Evolutionary conservation across 2,888 invertebrate species (phyloP).

Genomic region (Sesamia inferens): DNA sequence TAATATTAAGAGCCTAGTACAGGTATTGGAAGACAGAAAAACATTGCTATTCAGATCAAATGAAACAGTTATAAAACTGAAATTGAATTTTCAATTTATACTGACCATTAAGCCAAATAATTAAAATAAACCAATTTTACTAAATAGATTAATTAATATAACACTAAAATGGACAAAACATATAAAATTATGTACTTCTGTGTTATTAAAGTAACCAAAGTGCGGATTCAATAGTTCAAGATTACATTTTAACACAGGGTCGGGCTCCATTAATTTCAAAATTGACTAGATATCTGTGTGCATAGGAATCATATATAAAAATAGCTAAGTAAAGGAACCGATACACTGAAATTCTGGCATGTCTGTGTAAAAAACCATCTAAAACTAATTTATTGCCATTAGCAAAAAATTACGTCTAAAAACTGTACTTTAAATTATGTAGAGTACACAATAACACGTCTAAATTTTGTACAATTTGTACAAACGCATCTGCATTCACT

Average conservation of each 20-base stretch:
- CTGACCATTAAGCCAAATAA: constrained; percentile 83
- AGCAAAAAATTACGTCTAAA: constrained; percentile 83
- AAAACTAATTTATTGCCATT: constrained; percentile 84
- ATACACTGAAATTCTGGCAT: constrained; percentile 87
- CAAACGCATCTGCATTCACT: constrained; percentile 81
- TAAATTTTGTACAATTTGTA: constrained; percentile 87
- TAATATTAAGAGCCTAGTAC: constrained; percentile 73
- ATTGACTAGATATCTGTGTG: constrained; percentile 90
- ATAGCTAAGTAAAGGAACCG: constrained; percentile 89
- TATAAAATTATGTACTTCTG: constrained; percentile 84
- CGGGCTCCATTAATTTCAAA: constrained; percentile 88
- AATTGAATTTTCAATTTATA: constrained; percentile 78
- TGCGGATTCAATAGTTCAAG: constrained; percentile 78
- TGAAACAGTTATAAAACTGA: constrained; percentile 76
- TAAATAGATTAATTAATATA: constrained; percentile 79
- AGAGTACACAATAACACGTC: constrained; percentile 85
- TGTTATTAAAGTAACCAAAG: constrained; percentile 80
- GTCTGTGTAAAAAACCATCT: constrained; percentile 81
- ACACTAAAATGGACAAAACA: constrained; percentile 86
- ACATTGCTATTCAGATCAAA: constrained; percentile 88
- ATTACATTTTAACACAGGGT: constrained; percentile 80
- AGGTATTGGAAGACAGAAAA: constrained; percentile 88
- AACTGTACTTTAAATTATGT: constrained; percentile 87
- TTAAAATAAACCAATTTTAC: constrained; percentile 82
- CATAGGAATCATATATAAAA: constrained; percentile 88